These are phyloP conservation scores for Chymomyza fuscimana DNA, from an alignment of 2,888 invertebrate genomes.

Conservation along the genomic window DNA sequence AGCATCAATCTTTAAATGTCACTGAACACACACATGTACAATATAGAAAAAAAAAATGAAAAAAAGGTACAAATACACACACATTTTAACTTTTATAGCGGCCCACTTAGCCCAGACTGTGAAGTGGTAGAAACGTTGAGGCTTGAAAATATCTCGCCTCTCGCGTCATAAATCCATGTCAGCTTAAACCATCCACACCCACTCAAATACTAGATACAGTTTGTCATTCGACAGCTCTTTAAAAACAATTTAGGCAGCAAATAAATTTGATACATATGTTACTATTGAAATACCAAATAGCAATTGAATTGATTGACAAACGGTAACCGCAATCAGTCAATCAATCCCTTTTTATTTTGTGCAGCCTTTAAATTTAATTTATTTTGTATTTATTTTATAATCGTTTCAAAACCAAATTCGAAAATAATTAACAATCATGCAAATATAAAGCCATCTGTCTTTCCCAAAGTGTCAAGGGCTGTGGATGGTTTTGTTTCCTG, in stretches of 20 bases:
- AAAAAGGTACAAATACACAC: not conserved
- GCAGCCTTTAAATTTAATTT: not conserved
- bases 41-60: too few relatives aligned
- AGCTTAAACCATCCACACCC: slow-evolving; percentile 47
- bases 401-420: not conserved
- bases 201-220: not conserved
- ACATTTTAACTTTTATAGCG: slow-evolving; percentile 1
- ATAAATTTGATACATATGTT: slow-evolving; percentile 47
- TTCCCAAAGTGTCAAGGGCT: too few relatives aligned
- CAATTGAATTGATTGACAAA: slow-evolving; percentile 7
- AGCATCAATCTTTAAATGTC: slow-evolving; percentile 73
- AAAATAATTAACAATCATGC: not conserved
- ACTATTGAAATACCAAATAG: slow-evolving; percentile 9
- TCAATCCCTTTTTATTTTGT: not conserved
- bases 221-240: slow-evolving; percentile 52
- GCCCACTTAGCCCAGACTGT: not conserved
- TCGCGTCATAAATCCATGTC: slow-evolving; percentile 67
- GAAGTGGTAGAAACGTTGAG: not conserved
- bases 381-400: not conserved
- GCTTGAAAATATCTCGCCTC: slow-evolving; percentile 27
- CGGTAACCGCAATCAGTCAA: not conserved
- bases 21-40: slow-evolving; percentile 33
- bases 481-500: too few relatives aligned
- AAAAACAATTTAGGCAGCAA: slow-evolving; percentile 61
- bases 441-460: too few relatives aligned